Base-by-base conservation (phyloP, 1,140 invertebrate species). In the Pygmarrhopalites habei region DNA sequence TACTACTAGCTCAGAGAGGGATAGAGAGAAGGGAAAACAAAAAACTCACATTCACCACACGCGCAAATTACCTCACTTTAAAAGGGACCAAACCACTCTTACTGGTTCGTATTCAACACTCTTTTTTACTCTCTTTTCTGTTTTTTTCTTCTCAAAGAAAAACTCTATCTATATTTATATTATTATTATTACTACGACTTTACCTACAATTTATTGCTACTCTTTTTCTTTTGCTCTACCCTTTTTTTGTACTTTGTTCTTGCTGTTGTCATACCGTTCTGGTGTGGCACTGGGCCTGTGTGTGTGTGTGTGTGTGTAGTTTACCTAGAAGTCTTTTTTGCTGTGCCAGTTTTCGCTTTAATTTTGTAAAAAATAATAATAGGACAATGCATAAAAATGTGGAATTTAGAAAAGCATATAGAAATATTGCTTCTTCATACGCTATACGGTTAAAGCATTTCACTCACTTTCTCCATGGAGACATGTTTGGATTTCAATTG, bases 51-150 rank as follows among this genome's bases (percentile, higher is more conserved):
- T 17, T 46, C 44, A 44, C 39, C 32, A 55, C 47, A 52, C 41
- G 30, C 47, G 49, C 28, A 46, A 41, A 53, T 55, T 49, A 53
- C 59, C 47, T 52, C 59, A 61, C 47, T 55, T 61, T 61, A 49
- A 52, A 60, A 46, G 59, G 59, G 59, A 61, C 59, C 59, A 61
- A 61, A 61, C 47, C 59, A 61, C 59, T 61, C 59, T 61, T 61
- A 61, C 47, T 61, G 46, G 49, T 61, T 44, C 47, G 49, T 35
- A 35, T 61, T 39, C 26, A 58, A 28, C 46, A 32, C 30, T 46
- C 41, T 46, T 25, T 58, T 47, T 59, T 59, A 59, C 35, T 59
- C 46, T 47, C 32, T 49, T 47, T 59, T 44, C 49, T 25, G 29
- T 21, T 52, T 52, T 29, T 52, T 29, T 35, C 30, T 47, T 21